phyloP scores from a whole-genome alignment of 2,888 invertebrate species.

The Euplagia quadripunctaria region DNA sequence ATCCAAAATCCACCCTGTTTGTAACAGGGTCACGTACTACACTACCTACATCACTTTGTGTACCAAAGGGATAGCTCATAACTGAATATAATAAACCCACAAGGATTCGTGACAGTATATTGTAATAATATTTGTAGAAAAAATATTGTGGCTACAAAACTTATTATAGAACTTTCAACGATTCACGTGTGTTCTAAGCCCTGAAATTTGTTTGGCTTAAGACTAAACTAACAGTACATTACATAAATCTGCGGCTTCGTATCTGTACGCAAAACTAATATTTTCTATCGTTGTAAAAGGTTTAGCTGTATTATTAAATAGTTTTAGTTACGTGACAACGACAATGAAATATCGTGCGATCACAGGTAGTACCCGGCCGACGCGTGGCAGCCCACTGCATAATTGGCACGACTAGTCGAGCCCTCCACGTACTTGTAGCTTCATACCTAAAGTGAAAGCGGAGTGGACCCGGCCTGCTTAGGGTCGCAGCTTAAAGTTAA shows the following conservation, averaged over 20 bases:
- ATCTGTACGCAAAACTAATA: background rate
- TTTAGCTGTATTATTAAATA: background rate
- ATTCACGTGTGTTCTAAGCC: background rate
- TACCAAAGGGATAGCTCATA: background rate
- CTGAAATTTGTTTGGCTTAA: background rate
- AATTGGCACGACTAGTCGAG: no score
- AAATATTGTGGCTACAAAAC: background rate
- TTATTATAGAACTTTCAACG: background rate
- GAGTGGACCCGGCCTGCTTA: no score
- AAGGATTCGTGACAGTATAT: slow-evolving; percentile 8
- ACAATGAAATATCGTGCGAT: no score
- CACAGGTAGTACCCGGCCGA: no score
- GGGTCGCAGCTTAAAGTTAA: no score
- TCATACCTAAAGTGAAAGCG: no score
- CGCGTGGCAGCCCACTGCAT: no score
- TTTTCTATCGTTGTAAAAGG: background rate
- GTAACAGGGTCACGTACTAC: background rate
- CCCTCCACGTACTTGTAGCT: no score
- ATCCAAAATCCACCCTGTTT: background rate
- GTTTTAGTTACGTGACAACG: no score
- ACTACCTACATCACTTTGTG: background rate
- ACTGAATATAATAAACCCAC: slow-evolving; percentile 10
- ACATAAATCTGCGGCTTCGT: background rate
- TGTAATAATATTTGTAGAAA: slow-evolving; percentile 7
- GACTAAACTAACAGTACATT: background rate